Evolutionary conservation across 2,888 invertebrate genomes (phyloP).

Genomic region (Zaprionus obscuricornis): DNA sequence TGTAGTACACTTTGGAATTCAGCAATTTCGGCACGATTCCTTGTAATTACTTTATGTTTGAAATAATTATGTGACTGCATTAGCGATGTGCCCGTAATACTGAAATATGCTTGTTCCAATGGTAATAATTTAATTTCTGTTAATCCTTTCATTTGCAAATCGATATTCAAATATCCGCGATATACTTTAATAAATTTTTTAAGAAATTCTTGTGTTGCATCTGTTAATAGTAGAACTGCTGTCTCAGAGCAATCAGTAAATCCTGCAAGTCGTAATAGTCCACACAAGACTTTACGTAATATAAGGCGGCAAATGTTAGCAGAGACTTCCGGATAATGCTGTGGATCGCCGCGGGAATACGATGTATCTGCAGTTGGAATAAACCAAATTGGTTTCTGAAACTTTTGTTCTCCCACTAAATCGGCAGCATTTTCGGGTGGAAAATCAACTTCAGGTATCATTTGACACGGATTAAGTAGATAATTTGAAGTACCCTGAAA

Average conservation of each 20-base stretch:
- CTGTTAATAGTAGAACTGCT: conserved; percentile 77
- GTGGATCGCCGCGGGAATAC: conserved; percentile 78
- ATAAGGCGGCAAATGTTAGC: conserved; percentile 68
- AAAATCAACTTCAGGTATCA: conserved; percentile 83
- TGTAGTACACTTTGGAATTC: conserved; percentile 81
- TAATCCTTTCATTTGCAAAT: conserved; percentile 47
- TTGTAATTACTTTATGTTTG: conserved; percentile 80
- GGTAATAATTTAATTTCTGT: conserved; percentile 60
- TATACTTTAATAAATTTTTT: conserved; percentile 72
- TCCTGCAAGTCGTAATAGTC: conserved; percentile 81
- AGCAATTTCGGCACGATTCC: conserved; percentile 80
- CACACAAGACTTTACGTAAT: conserved; percentile 81
- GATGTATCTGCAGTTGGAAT: conserved; percentile 79
- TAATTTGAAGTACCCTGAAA: conserved; percentile 80
- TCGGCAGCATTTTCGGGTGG: conserved; percentile 81
- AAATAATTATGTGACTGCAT: conserved; percentile 82
- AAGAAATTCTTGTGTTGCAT: conserved; percentile 81
- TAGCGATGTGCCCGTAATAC: conserved; percentile 78
- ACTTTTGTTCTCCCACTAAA: conserved; percentile 79
- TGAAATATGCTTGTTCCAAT: conserved; percentile 80
- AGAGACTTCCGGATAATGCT: conserved; percentile 69
- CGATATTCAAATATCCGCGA: conserved; percentile 56
- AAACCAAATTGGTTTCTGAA: conserved; percentile 82
- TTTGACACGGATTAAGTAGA: conserved; percentile 81
- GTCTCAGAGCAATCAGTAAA: conserved; percentile 82